Percentiles rank a stretch among this genome's conserved stretches.
phyloP scores from a whole-genome alignment of 2,797 vertebrate genomes.

The Bradypodion pumilum region DNA sequence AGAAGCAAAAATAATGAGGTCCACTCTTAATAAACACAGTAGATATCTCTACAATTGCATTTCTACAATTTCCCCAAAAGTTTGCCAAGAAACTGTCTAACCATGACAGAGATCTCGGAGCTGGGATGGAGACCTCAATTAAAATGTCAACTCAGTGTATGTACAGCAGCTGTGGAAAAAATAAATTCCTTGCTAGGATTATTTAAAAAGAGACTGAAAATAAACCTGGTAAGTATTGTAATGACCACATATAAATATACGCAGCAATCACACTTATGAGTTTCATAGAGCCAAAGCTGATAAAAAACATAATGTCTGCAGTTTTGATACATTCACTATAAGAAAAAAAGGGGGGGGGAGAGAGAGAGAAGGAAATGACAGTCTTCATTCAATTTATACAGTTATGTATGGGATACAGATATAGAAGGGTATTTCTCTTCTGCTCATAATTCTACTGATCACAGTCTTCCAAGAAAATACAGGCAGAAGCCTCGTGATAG shows the following conservation, averaged over 20 bases:
- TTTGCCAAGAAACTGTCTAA: conserved; percentile 36
- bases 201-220: conserved; percentile 3
- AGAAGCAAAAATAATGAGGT: conserved; percentile 32
- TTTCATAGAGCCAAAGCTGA: not conserved
- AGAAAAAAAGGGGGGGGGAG: not conserved
- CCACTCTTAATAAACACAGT: not conserved
- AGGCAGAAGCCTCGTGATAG: not conserved
- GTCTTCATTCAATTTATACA: not conserved
- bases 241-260: not conserved
- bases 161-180: not conserved
- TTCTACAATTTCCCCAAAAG: conserved; percentile 34
- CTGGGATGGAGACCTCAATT: not conserved
- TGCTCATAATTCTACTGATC: not conserved
- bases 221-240: not conserved
- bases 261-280: not conserved
- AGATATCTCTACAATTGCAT: not conserved
- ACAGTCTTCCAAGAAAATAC: not conserved
- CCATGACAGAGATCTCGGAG: not conserved
- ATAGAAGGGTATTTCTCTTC: not conserved
- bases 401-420: not conserved
- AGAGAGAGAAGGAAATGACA: not conserved
- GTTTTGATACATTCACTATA: not conserved
- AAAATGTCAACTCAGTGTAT: not conserved
- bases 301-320: not conserved
- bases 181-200: not conserved